A percentile compares a stretch with the other conserved stretches of the same genome.
Conservation (phyloP, 2,113 vertebrate species). For the Holacanthus passer region DNA sequence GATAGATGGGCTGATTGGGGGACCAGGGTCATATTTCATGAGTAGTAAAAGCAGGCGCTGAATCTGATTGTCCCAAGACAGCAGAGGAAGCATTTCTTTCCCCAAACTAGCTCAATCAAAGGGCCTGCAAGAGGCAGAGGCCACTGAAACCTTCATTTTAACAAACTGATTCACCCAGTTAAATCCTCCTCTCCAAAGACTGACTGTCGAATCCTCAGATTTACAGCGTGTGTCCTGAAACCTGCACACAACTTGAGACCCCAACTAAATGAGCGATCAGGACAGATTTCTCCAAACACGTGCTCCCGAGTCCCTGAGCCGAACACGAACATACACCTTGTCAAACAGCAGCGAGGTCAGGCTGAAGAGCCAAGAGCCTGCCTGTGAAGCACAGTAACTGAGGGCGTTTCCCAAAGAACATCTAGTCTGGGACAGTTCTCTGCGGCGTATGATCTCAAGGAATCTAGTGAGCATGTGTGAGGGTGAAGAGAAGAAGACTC, state of each 20-base stretch:
- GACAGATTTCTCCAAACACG: conserved; percentile 6
- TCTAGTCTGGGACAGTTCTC: conserved; percentile 37
- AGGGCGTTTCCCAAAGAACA: conserved; percentile 54
- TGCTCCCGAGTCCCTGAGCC: conserved; percentile 28
- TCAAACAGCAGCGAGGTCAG: conserved; percentile 46
- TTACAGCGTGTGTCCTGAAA: conserved; percentile 23
- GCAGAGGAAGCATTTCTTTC: no score
- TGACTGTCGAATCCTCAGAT: conserved; percentile 6
- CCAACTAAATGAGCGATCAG: conserved; percentile 28
- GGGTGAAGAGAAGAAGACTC: conserved; percentile 30
- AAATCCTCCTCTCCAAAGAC: not conserved
- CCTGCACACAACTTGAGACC: not conserved
- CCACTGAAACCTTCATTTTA: not conserved
- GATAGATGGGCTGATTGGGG: not conserved
- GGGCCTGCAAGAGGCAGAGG: conserved; percentile 5
- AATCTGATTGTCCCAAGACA: no score
- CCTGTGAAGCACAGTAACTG: conserved; percentile 15
- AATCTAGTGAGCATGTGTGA: conserved; percentile 32
- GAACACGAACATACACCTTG: conserved; percentile 27
- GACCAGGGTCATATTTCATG: not conserved
- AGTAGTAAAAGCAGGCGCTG: not conserved
- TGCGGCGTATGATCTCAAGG: conserved; percentile 38
- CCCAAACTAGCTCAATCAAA: conserved; percentile 2
- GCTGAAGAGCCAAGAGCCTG: conserved; percentile 12
- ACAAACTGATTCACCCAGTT: not conserved